phyloP scores from a whole-genome alignment of 2,113 vertebrate species.

The Loxodonta africana region DNA sequence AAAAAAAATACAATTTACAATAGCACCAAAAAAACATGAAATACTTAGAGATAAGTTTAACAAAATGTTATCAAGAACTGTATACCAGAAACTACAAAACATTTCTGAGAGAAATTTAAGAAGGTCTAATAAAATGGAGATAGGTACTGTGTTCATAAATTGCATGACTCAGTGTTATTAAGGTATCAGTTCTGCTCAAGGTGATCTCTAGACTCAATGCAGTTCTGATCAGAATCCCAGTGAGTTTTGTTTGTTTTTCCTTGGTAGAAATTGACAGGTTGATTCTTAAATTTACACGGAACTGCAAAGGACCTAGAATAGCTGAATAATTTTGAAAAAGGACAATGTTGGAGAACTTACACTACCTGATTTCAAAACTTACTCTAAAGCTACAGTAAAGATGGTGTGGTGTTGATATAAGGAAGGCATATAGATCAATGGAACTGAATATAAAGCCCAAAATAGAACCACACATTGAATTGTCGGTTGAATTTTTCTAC shows the following conservation, averaged over 20 bases:
- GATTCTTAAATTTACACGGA: neutral
- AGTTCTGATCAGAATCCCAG: neutral
- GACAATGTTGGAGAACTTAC: neutral
- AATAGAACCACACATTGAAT: neutral
- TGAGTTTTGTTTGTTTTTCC: neutral
- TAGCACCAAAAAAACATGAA: neutral
- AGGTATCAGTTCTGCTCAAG: neutral
- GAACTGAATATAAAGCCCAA: neutral
- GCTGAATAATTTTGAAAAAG: conserved; percentile 35
- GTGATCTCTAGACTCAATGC: neutral
- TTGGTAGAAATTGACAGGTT: neutral
- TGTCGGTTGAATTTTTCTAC: neutral
- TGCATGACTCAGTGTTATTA: neutral
- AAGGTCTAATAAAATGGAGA: neutral
- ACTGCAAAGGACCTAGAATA: neutral
- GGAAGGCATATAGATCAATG: neutral
- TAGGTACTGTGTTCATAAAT: neutral
- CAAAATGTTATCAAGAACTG: neutral
- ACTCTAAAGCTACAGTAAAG: neutral
- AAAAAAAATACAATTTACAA: conserved; percentile 3
- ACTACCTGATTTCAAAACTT: neutral
- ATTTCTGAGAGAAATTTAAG: neutral
- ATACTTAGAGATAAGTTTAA: neutral
- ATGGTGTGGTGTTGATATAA: neutral
- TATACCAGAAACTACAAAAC: neutral